Evolutionary conservation across 2,888 invertebrate species (phyloP), one percentile per base, ranked within the genome.

Genomic region (Latheticus oryzae): DNA sequence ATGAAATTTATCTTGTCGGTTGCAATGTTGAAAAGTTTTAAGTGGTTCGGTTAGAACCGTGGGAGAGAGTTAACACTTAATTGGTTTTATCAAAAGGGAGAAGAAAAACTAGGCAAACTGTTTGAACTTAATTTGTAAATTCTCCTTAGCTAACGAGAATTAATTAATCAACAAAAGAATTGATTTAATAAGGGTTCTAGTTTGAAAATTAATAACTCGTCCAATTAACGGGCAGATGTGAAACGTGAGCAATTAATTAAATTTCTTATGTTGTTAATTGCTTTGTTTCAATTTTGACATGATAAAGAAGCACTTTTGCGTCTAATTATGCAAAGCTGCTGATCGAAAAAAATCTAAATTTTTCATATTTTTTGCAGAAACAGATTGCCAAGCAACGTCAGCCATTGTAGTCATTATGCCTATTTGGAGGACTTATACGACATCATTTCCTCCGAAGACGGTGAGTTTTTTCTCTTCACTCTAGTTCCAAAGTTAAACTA

Each of bases 351-450:
- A 30, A 28, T 16, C 2, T 45, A 28, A 42, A 42, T n/a, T n/a
- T n/a, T n/a, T n/a, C n/a, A n/a, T n/a, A n/a, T 50, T 50, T 45
- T 26, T 83, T 83, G 37, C 83, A 89, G 88, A 71, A 81, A 86
- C 63, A 83, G 82, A 69, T 76, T 88, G 64, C 86, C 88, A 26
- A 81, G 83, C 65, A 87, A 87, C 68, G 83, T 87, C 43, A 83
- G 81, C 61, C 80, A 81, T 50, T 86, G 85, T 74, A 83, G 83
- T 69, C 87, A 88, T 77, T 89, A 89, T 73, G 87, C 87, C 67
- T 86, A 88, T 73, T 80, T 89, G 71, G 88, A 88, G 78, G 89
- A 89, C 79, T 84, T 89, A 75, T 87, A 86, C 72, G 88, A 89
- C 70, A 83, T 85, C 16, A 81, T 88, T 24, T 81, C 83, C 61